A percentile compares a stretch with the other conserved stretches of the same genome.
Evolutionary conservation across 2,113 vertebrate genomes (phyloP).

Genomic region (Dunckerocampus dactyliophorus): DNA sequence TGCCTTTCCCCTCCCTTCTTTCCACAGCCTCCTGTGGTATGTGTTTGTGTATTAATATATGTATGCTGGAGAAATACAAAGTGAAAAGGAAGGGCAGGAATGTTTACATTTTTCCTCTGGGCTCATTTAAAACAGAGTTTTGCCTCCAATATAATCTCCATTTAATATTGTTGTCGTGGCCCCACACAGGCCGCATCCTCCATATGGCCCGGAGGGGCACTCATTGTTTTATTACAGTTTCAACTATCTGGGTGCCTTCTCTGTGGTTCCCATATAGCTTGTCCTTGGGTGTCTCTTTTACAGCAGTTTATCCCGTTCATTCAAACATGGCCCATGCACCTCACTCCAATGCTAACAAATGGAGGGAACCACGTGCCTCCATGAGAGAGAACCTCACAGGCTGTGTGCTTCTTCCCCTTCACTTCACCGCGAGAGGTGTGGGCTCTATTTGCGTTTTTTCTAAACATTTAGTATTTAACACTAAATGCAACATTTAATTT

Average conservation of each 20-base stretch:
- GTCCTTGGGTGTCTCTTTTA: constrained; percentile 39
- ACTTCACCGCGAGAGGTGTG: too few relatives aligned
- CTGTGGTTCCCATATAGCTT: constrained; percentile 30
- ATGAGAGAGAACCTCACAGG: too few relatives aligned
- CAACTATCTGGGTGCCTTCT: constrained; percentile 40
- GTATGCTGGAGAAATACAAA: constrained; percentile 16
- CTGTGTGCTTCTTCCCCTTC: not conserved
- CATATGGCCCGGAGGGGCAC: constrained; percentile 47
- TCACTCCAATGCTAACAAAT: constrained; percentile 1
- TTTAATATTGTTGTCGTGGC: constrained; percentile 55
- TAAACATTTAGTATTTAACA: not conserved
- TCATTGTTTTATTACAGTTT: constrained; percentile 63
- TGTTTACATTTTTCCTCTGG: constrained; percentile 64
- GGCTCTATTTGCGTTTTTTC: not conserved
- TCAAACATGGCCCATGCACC: constrained; percentile 16
- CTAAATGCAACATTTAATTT: not conserved
- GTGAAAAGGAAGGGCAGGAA: constrained; percentile 18
- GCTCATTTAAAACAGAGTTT: constrained; percentile 58
- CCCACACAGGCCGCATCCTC: constrained; percentile 31
- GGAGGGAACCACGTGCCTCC: constrained; percentile 7
- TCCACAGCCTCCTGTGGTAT: constrained; percentile 31
- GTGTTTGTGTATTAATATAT: constrained; percentile 32
- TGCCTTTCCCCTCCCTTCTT: constrained; percentile 31
- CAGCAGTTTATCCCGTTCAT: constrained; percentile 32
- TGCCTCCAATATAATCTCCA: constrained; percentile 61